phyloP scores from a whole-genome alignment of 2,113 vertebrate genomes.

The Oryzias melastigma region DNA sequence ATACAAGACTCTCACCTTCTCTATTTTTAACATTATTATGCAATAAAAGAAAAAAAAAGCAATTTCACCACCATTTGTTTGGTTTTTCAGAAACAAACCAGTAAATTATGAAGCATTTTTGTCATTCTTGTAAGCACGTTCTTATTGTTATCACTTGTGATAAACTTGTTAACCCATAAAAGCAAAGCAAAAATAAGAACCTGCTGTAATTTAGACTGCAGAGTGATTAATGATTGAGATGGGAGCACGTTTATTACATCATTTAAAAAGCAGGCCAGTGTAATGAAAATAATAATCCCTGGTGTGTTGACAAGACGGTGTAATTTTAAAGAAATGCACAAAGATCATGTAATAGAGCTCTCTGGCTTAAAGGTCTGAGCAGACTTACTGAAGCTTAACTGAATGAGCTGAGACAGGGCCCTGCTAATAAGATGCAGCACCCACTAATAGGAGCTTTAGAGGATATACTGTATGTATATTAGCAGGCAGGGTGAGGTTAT shows the following conservation, averaged over 20 bases:
- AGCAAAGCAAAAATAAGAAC: not conserved
- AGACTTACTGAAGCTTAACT: conserved; percentile 51
- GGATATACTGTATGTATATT: conserved; percentile 39
- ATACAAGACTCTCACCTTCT: too few relatives aligned
- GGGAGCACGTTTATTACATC: conserved; percentile 7
- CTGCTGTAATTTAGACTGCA: not conserved
- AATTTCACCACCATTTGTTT: too few relatives aligned
- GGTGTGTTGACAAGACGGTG: conserved; percentile 14
- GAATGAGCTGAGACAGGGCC: conserved; percentile 28
- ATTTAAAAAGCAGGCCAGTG: conserved; percentile 3
- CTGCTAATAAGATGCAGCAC: conserved; percentile 45
- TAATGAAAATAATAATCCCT: conserved; percentile 27
- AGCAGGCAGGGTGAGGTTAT: conserved; percentile 37
- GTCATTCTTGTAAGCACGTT: too few relatives aligned
- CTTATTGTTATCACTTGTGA: too few relatives aligned
- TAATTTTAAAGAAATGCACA: conserved; percentile 39
- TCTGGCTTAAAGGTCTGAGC: conserved; percentile 28
- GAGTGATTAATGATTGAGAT: conserved; percentile 6
- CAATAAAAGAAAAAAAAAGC: too few relatives aligned
- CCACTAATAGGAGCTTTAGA: conserved; percentile 53
- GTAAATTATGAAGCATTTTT: too few relatives aligned
- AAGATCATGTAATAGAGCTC: conserved; percentile 20
- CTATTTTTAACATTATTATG: too few relatives aligned
- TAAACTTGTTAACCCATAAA: too few relatives aligned
- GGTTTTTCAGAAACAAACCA: too few relatives aligned